These are phyloP conservation scores for Stenchaetothrips biformis DNA, from an alignment of 2,888 invertebrate species.

Conservation along the genomic window DNA sequence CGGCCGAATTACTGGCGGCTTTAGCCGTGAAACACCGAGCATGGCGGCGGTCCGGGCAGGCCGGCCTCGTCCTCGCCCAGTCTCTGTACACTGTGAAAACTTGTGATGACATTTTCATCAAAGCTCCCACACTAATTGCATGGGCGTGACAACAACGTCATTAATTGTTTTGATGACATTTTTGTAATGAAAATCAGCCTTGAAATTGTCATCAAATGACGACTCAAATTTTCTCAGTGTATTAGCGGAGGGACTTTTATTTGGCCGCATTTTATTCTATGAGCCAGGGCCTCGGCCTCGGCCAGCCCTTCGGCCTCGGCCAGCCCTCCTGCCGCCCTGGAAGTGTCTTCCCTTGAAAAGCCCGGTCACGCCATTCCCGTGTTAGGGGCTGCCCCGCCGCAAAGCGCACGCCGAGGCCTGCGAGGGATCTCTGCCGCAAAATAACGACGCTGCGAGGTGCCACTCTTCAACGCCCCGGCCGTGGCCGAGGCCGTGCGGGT, in stretches of 20 bases:
- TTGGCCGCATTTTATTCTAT: slow-evolving; percentile 12
- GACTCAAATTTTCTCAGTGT: too few relatives aligned
- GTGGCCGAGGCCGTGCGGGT: background rate
- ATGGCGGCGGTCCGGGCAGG: background rate
- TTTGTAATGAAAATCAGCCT: too few relatives aligned
- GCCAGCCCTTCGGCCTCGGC: background rate
- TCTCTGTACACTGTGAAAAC: too few relatives aligned
- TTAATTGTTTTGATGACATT: too few relatives aligned
- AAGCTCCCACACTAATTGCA: too few relatives aligned
- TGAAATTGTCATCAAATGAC: too few relatives aligned
- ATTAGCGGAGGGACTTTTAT: background rate
- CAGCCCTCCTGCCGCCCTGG: background rate
- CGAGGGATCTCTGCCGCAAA: too few relatives aligned
- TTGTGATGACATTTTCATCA: too few relatives aligned
- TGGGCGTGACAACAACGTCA: too few relatives aligned
- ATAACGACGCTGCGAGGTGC: too few relatives aligned
- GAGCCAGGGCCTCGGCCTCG: background rate
- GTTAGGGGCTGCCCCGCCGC: background rate
- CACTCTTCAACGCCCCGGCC: background rate
- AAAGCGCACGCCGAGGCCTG: too few relatives aligned
- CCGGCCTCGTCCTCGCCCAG: background rate
- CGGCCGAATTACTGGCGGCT: background rate
- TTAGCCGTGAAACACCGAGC: slow-evolving; percentile 1
- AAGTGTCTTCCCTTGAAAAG: background rate
- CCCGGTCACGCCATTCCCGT: slow-evolving; percentile 11